Evolutionary conservation across 2,797 vertebrate genomes (phyloP), one percentile per base, ranked within the genome.

Genomic region (Siniperca obscura): DNA sequence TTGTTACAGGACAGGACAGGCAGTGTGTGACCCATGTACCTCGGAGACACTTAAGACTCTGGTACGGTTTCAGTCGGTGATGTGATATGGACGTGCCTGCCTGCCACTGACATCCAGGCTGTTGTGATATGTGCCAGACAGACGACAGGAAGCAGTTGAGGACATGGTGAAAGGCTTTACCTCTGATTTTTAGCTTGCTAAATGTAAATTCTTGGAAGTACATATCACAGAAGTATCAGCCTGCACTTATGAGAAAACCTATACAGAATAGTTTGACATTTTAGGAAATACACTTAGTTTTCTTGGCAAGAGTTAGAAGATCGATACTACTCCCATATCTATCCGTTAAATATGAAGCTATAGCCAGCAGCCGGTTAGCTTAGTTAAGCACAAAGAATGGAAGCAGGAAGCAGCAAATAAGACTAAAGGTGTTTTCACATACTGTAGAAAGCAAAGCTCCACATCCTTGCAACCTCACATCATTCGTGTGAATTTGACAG

Each of bases 41-140:
- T 78, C 38, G 7, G 72, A 78, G 91, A 91, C 86, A 92, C 89
- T 79, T 85, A 84, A 92, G 86, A 90, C 91, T 86, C 80, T 88
- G 91, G 60, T 93, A 87, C 25, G 4, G 90, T 95, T 94, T 94
- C 94, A 94, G 80, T 4, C 16, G 50, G 84, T 89, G 92, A 93
- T 80, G 84, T 81, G 85, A 89, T 84, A 78, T 36, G 84, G 64
- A 87, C 34, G 59, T 40, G 56, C 50, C 52, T 74, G 60, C 59
- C 78, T 82, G 76, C 83, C 82, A 68, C 57, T 61, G 83, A 76
- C 72, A 68, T 85, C 46, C 56, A 40, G 74, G 36, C 55, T 64
- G 84, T 52, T 56, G 74, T 80, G 81, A 86, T 64, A 52, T 55
- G 80, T 81, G 83, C 83, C 72, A 84, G 75, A 84, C 61, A 82